Base-by-base conservation (phyloP, 2,113 vertebrate genomes). In the Actinemys pallida region DNA sequence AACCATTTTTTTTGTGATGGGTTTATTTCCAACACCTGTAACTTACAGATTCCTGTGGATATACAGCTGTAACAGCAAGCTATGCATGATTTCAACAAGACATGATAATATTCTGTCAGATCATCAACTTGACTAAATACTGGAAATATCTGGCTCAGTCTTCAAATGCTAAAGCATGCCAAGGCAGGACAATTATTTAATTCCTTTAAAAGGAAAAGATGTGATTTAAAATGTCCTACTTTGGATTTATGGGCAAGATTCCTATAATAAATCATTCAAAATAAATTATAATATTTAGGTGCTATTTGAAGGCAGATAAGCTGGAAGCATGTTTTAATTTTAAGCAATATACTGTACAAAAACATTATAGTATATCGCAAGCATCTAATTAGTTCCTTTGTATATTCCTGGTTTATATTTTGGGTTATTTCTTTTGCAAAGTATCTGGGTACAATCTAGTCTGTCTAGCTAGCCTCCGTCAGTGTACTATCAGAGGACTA, bases 41-140 rank as follows among this genome's bases (percentile, higher is more conserved):
- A 87, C 57, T 54, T 94, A 93, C 93, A 93, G 85, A 95, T 72
- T 95, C 49, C 78, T 88, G 22, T 91, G 83, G 86, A 93, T 85
- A 85, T 1, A 90, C 57, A 91, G 69, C 81, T 86, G 35, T 95
- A 96, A 94, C 20, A 89, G 85, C 89, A 92, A 94, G 85, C 93
- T 90, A 94, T 92, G 92, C 89, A 57, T 92, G 90, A 94, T 83
- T 97, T 75, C 85, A 97, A 2, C 39, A 93, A 90, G 96, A 93
- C 93, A 96, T 92, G 94, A 95, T 93, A 94, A 94, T 96, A 94
- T 93, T 96, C 92, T 96, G 85, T 96, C 95, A 97, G 95, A 89
- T 97, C 96, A 93, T 97, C 81, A 3, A 45, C 72, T 96, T 92
- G 97, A 93, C 83, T 83, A 92, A 83, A 88, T 42, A 79, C 81